Evolutionary conservation across 2,113 vertebrate species (phyloP).

Genomic region (Trematomus loennbergii): DNA sequence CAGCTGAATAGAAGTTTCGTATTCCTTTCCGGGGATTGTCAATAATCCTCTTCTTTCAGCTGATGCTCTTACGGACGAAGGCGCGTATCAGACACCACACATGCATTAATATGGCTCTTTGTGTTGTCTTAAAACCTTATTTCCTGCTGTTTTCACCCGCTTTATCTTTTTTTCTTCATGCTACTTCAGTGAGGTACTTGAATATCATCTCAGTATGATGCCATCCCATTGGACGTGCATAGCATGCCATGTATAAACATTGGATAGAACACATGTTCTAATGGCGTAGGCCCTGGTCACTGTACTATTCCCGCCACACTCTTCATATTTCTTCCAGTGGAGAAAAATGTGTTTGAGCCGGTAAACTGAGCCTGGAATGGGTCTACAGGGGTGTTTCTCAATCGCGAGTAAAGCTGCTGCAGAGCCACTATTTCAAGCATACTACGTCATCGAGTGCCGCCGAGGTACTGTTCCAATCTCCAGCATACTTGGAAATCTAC

Average conservation of each 20-base stretch:
- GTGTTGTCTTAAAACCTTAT: constrained; percentile 18
- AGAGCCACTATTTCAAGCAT: too few relatives aligned
- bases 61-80: constrained; percentile 31
- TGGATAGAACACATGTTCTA: constrained; percentile 29
- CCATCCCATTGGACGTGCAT: neutral
- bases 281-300: neutral
- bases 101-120: constrained; percentile 26
- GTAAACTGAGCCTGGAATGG: constrained; percentile 35
- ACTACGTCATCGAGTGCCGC: too few relatives aligned
- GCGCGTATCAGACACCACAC: neutral
- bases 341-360: constrained; percentile 17
- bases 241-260: neutral
- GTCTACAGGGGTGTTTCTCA: too few relatives aligned
- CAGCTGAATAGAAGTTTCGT: constrained; percentile 24
- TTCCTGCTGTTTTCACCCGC: neutral
- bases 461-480: too few relatives aligned
- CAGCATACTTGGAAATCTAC: too few relatives aligned
- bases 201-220: neutral
- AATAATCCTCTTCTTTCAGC: constrained; percentile 42
- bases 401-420: too few relatives aligned
- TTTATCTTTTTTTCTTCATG: constrained; percentile 12
- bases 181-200: constrained; percentile 12
- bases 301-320: constrained; percentile 1
- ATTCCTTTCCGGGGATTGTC: constrained; percentile 37
- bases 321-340: constrained; percentile 8